Base-by-base conservation (phyloP, 2,888 invertebrate species). In the Zelleria hepariella region DNA sequence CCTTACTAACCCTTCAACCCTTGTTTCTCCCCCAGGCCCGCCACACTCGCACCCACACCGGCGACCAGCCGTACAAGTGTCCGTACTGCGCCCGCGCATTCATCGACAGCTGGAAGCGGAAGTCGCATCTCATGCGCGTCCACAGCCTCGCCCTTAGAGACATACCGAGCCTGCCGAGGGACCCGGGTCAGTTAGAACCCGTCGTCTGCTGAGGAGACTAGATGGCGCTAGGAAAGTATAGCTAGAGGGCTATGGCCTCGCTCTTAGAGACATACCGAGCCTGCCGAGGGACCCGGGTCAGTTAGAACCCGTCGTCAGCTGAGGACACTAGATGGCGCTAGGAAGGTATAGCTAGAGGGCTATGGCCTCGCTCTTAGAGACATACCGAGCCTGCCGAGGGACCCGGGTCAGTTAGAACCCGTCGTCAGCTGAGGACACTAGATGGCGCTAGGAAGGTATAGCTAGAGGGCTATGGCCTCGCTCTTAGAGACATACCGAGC, bases 61-160 rank as follows among this genome's bases (percentile, higher is more conserved):
- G 88, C 66, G 86, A 81, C 69, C 73, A 78, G 10, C 89, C 88
- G 26, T 88, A 78, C 79, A 64, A 68, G 64, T 89, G 89, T 60
- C 75, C 79, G 48, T 68, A 71, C 23, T 89, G 89, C 71, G 60
- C 74, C 57, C 77, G 78, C 65, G 64, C 75, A 0, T 89, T 89
- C 77, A 66, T 76, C 32, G 88, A 89, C 78, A 84, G 83, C 72
- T 87, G 87, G 86, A 89, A 89, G 68, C 79, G 87, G 58, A 88
- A 87, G 70, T 72, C 77, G 55, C 88, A 89, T 63, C 74, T 88
- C 62, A 83, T 87, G 80, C 77, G 86, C 62, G 72, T 77, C 60
- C 88, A 89, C 71, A 68, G 74, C 27, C 65, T 80, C 23, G 66
- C 77, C 20, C 73, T 86, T 2, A 66, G 66, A 0, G 79, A 82